These are phyloP conservation scores for Antennarius maculatus DNA, from an alignment of 2,797 vertebrate genomes.

Conservation along the genomic window DNA sequence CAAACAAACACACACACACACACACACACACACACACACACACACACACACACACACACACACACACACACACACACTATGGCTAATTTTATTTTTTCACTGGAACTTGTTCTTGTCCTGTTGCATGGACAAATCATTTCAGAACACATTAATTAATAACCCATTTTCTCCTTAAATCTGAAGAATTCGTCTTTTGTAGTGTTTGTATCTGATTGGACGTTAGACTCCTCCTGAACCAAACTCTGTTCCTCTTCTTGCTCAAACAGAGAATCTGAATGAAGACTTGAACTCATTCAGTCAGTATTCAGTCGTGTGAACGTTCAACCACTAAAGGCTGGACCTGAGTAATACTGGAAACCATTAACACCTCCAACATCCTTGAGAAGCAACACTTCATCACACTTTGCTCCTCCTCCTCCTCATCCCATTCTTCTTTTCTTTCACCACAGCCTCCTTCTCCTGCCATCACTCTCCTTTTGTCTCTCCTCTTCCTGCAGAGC, in stretches of 20 bases:
- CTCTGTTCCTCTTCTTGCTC: neutral
- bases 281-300: neutral
- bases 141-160: too few species aligned
- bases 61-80: too few species aligned
- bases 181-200: too few species aligned
- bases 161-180: too few species aligned
- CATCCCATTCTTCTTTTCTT: neutral
- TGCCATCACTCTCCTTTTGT: slow-evolving; percentile 49
- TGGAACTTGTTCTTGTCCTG: too few species aligned
- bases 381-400: slow-evolving; percentile 9
- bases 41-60: too few species aligned
- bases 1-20: too few species aligned
- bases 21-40: too few species aligned
- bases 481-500: slow-evolving; percentile 38
- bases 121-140: too few species aligned
- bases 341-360: slow-evolving; percentile 6
- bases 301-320: neutral
- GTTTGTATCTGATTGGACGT: too few species aligned
- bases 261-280: neutral
- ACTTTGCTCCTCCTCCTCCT: slow-evolving; percentile 3
- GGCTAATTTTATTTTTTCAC: too few species aligned
- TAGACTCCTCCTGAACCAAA: too few species aligned
- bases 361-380: neutral
- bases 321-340: slow-evolving; percentile 4
- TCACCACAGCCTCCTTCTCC: neutral